A percentile compares a stretch with the other conserved stretches of the same genome.
Conservation (phyloP, 2,113 vertebrate genomes). For the Pygoscelis adeliae region DNA sequence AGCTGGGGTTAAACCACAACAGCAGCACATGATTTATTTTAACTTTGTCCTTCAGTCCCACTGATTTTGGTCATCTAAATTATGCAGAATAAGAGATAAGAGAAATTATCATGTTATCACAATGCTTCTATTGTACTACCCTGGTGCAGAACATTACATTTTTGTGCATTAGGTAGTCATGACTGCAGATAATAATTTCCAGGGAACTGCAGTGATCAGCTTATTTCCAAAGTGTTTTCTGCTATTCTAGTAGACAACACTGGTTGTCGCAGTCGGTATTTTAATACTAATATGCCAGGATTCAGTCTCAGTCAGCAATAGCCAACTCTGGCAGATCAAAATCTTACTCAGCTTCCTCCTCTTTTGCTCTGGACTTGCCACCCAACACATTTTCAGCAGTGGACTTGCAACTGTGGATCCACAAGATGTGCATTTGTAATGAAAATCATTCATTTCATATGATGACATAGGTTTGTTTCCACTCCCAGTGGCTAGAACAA, state of each 20-base stretch:
- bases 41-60: background rate
- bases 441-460: background rate
- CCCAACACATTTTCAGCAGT: background rate
- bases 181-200: background rate
- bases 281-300: background rate
- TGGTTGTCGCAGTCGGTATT: background rate
- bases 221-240: background rate
- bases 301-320: background rate
- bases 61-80: background rate
- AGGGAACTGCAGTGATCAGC: background rate
- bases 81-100: background rate
- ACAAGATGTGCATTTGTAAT: background rate
- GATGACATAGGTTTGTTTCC: background rate
- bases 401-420: background rate
- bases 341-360: background rate
- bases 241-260: background rate
- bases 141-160: background rate
- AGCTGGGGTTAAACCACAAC: background rate
- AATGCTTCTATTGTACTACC: background rate
- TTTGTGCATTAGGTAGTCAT: background rate
- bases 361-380: background rate
- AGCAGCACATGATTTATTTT: background rate
- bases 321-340: background rate
- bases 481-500: background rate
- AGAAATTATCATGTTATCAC: background rate